phyloP scores from a whole-genome alignment of 2,113 vertebrate species.

The Perca fluviatilis region DNA sequence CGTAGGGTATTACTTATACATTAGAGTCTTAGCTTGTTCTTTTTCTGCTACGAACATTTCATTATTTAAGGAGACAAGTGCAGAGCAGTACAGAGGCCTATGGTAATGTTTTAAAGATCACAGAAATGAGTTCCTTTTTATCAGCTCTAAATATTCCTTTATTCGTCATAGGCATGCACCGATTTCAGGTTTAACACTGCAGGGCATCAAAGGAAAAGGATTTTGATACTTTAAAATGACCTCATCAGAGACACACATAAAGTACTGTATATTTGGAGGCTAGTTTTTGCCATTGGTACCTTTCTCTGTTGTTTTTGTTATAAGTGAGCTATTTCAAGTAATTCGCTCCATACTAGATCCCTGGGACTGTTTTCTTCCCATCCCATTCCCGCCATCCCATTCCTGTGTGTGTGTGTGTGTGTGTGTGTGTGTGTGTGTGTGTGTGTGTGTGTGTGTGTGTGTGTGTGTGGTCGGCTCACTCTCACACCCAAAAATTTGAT shows the following conservation, averaged over 20 bases:
- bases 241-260: not conserved
- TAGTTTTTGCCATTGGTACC: not conserved
- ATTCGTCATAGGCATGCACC: not conserved
- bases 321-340: not conserved
- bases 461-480: too few relatives aligned
- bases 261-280: not conserved
- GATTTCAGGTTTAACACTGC: constrained; percentile 7
- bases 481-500: too few relatives aligned
- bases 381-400: too few relatives aligned
- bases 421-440: too few relatives aligned
- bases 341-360: too few relatives aligned
- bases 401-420: too few relatives aligned
- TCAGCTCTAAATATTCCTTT: constrained; percentile 53
- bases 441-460: too few relatives aligned
- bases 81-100: constrained; percentile 58
- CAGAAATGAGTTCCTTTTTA: constrained; percentile 47
- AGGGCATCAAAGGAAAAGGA: constrained; percentile 23
- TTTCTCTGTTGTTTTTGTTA: not conserved
- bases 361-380: too few relatives aligned
- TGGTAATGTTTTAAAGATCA: constrained; percentile 78
- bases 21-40: constrained; percentile 71
- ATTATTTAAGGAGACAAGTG: constrained; percentile 79
- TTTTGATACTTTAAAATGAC: not conserved
- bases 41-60: constrained; percentile 65
- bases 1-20: constrained; percentile 76